A percentile compares a stretch with the other conserved stretches of the same genome.
Conservation (phyloP, 1,140 invertebrate species). For the Lamellibrachia luymesi region DNA sequence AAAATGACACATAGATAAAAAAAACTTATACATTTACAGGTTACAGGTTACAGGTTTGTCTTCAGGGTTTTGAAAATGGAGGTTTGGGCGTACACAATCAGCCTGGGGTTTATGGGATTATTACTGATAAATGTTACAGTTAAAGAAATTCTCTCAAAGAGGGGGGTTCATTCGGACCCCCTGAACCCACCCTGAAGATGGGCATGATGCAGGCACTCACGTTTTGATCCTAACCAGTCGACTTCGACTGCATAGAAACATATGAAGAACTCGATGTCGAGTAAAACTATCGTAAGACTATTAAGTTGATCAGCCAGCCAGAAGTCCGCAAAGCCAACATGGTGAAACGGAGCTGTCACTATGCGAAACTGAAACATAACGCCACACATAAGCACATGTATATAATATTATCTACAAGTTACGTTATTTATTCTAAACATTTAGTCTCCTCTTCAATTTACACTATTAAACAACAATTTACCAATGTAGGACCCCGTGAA, state of each 20-base stretch:
- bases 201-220: neutral
- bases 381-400: neutral
- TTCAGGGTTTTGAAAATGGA: too few relatives aligned
- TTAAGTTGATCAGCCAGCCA: constrained; percentile 99
- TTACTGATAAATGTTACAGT: neutral
- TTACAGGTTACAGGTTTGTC: too few relatives aligned
- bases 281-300: constrained; percentile 81
- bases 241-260: constrained; percentile 61
- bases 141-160: neutral
- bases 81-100: too few relatives aligned
- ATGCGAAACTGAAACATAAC: constrained; percentile 69
- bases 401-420: neutral
- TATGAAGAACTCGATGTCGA: constrained; percentile 92
- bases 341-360: constrained; percentile 87
- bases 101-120: neutral
- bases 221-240: constrained; percentile 39
- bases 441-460: too few relatives aligned
- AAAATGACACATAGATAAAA: too few relatives aligned
- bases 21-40: too few relatives aligned
- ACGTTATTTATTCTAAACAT: too few relatives aligned
- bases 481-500: too few relatives aligned
- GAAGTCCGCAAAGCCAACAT: constrained; percentile 98
- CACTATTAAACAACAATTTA: too few relatives aligned
- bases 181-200: too few relatives aligned
- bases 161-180: too few relatives aligned